Base-by-base conservation (phyloP, 2,797 vertebrate species). In the Myotis planiceps region DNA sequence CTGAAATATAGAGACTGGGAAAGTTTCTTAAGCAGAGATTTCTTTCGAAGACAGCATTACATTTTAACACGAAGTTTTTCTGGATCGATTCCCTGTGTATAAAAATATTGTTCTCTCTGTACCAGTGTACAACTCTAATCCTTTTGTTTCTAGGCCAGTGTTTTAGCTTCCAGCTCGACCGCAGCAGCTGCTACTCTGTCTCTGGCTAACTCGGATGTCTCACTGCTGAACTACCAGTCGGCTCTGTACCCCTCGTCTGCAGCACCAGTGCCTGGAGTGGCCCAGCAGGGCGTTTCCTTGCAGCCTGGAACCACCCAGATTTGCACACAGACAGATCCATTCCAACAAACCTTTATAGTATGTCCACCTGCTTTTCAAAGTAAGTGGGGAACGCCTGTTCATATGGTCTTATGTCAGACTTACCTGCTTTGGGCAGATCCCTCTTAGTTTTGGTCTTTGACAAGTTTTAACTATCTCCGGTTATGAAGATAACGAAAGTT, bases 291-390 rank as follows among this genome's bases (percentile, higher is more conserved):
- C 0, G 99, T 99, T 60, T 99, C 99, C 27, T 97, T 99, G 97
- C 99, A 99, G 96, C 99, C 99, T 97, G 99, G 99, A 95, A 99
- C 99, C 94, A 98, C 99, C 65, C 99, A 99, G 98, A 99, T 99
- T 97, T 99, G 99, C 90, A 97, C 99, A 8, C 99, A 99, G 98
- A 98, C 99, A 0, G 99, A 99, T 83, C 99, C 99, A 63, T 99
- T 99, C 99, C 99, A 99, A 96, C 99, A 99, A 94, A 99, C 99
- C 0, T 99, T 99, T 98, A 99, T 99, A 55, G 99, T 99, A 14
- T 99, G 99, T 95, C 99, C 99, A 51, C 99, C 99, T 66, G 99
- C 99, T 97, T 99, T 99, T 97, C 99, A 99, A 98, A 99, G 99
- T 99, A 98, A 99, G 98, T 75, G 0, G 1, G 49, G 80, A 80